Base-by-base conservation (phyloP, 2,797 vertebrate species). In the Monodelphis domestica region DNA sequence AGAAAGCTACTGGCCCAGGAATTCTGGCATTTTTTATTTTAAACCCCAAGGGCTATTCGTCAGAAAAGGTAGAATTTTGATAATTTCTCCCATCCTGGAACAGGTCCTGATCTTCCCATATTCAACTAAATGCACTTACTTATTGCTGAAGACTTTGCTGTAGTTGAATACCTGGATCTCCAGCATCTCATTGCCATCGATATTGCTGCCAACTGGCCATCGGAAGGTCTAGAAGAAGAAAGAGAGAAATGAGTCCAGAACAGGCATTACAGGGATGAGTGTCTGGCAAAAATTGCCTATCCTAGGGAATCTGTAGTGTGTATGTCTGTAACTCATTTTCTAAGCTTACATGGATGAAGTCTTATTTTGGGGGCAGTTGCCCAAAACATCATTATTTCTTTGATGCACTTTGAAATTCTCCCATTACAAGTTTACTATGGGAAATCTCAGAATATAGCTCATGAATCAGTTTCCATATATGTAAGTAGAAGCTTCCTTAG, bases 131-230 rank as follows among this genome's bases (percentile, higher is more conserved):
- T 26, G 0, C 3, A 90, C 98, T 98, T 94, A 99, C 99, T 99
- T 99, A 98, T 99, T 99, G 96, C 99, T 99, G 97, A 99, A 99
- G 96, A 99, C 99, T 98, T 99, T 99, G 98, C 99, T 99, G 98
- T 99, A 99, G 98, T 99, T 99, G 98, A 99, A 99, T 95, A 99
- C 98, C 97, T 99, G 99, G 95, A 99, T 98, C 98, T 99, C 99
- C 92, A 99, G 97, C 98, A 99, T 99, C 98, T 99, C 99, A 5
- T 99, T 99, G 94, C 98, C 99, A 26, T 99, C 98, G 0, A 99
- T 97, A 53, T 96, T 98, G 98, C 99, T 99, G 91, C 98, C 99
- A 84, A 99, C 98, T 0, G 99, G 99, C 99, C 99, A 99, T 90
- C 99, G 99, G 97, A 99, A 99, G 0, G 97, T 99, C 99, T 99